Evolutionary conservation across 2,113 vertebrate genomes (phyloP), one percentile per base, ranked within the genome.

Genomic region (Leiothrix lutea): DNA sequence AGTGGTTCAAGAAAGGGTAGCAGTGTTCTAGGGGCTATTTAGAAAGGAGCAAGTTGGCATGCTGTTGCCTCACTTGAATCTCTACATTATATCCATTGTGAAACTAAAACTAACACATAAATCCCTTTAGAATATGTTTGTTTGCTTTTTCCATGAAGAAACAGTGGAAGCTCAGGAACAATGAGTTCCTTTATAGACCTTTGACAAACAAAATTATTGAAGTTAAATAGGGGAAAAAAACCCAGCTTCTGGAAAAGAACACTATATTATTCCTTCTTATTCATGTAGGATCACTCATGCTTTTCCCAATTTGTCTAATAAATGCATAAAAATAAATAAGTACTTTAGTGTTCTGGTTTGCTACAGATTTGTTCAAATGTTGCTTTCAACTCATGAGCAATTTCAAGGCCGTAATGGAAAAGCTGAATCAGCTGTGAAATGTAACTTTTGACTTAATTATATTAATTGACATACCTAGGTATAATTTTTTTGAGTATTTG

Each of bases 401-500:
- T 96, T 96, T 95, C 48, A 80, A 80, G 40, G 7, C 40, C 93
- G 36, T 82, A 95, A 90, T 91, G 77, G 82, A 96, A 96, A 95
- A 95, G 86, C 93, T 93, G 96, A 97, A 97, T 97, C 94, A 95
- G 94, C 80, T 86, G 57, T 93, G 90, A 93, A 96, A 93, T 90
- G 80, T 65, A 96, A 88, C 91, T 96, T 97, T 94, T 83, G 61
- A 92, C 92, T 97, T 98, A 97, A 98, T 98, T 95, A 97, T 97
- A 95, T 94, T 98, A 98, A 98, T 98, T 97, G 90, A 89, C 95
- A 97, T 97, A 97, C 96, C 96, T 97, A 89, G 89, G 94, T 94
- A 89, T 96, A 96, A 97, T 97, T 97, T 97, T 97, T 97, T 97
- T 94, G 70, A 98, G 96, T 96, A 97, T 98, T 97, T 97, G 78